Evolutionary conservation across 2,797 vertebrate species (phyloP), one percentile per base, ranked within the genome.

Genomic region (Poecilia wingei): DNA sequence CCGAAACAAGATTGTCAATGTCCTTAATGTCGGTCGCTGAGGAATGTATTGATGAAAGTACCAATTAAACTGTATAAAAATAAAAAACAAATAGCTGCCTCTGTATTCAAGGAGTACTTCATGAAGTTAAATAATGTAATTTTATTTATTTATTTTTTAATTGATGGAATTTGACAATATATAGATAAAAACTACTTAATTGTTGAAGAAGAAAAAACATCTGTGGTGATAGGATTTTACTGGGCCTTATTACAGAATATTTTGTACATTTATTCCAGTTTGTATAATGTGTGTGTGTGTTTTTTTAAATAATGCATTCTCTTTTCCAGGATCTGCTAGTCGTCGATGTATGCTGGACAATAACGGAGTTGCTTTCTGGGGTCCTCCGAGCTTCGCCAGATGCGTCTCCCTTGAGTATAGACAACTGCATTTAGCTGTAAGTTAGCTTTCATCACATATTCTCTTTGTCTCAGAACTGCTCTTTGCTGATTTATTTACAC

Each of bases 351-450:
- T 98, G 95, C 97, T 99, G 95, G 98, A 97, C 93, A 96, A 97
- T 95, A 98, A 97, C 7, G 98, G 98, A 55, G 97, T 99, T 90
- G 98, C 98, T 84, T 98, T 98, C 90, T 99, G 98, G 98, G 97
- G 98, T 75, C 96, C 97, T 95, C 98, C 98, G 95, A 99, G 98
- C 96, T 99, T 99, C 83, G 98, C 98, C 93, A 97, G 98, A 96
- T 99, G 98, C 95, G 89, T 99, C 95, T 99, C 98, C 86, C 96
- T 97, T 41, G 98, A 99, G 88, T 99, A 97, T 96, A 95, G 97
- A 96, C 96, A 97, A 96, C 97, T 99, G 93, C 97, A 98, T 95
- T 95, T 99, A 96, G 97, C 98, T 93, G 98, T 99, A 96, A 97
- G 98, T 97, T 94, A 75, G 28, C 28, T 39, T 80, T 57, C 8